phyloP scores from a whole-genome alignment of 2,888 invertebrate species.

The Ptilodon capucinus region DNA sequence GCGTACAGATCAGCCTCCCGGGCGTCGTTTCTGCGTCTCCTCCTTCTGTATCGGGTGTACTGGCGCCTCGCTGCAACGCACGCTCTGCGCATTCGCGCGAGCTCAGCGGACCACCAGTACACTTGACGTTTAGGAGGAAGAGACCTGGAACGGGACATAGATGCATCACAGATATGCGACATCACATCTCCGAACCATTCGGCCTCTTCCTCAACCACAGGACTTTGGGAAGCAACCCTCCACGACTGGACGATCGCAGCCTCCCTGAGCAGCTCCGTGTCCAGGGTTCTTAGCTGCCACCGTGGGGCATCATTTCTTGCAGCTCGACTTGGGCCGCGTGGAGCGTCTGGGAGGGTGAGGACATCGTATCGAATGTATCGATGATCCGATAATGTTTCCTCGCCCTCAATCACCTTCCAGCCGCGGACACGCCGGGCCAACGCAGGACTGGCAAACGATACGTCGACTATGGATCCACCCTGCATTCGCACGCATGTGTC shows the following conservation, averaged over 20 bases:
- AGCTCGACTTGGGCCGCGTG: not conserved
- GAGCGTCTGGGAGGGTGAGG: not conserved
- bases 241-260: not conserved
- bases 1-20: not conserved
- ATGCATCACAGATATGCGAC: constrained; percentile 1
- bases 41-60: not conserved
- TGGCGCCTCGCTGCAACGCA: not conserved
- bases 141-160: not conserved
- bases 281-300: too few species aligned
- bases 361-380: not conserved
- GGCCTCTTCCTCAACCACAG: not conserved
- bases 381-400: not conserved
- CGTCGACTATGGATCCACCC: constrained; percentile 5
- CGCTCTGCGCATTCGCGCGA: constrained; percentile 1
- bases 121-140: not conserved
- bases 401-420: not conserved
- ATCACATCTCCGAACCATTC: not conserved
- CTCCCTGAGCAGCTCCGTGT: not conserved
- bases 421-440: not conserved
- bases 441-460: not conserved
- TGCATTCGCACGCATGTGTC: constrained; percentile 2
- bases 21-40: too few species aligned
- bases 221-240: not conserved
- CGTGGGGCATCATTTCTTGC: too few species aligned
- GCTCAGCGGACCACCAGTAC: constrained; percentile 6